A percentile compares a stretch with the other conserved stretches of the same genome.
Conservation (phyloP, 2,113 vertebrate genomes). For the Gymnocephalus cernua region DNA sequence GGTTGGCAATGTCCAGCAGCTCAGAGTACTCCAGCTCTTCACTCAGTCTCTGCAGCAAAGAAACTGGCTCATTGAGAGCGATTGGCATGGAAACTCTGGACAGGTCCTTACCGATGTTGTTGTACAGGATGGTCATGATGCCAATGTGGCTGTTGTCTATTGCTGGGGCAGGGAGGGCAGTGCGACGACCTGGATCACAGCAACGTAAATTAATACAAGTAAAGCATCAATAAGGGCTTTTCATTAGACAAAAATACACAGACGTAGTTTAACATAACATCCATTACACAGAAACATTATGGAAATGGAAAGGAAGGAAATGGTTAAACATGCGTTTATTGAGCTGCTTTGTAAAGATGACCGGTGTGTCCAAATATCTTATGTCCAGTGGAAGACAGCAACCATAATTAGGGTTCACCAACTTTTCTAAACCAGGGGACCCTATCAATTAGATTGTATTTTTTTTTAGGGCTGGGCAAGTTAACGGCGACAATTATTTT, state of each 20-base stretch:
- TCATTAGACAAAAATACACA: background rate
- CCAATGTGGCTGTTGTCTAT: slow-evolving; percentile 89
- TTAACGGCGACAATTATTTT: too few species aligned
- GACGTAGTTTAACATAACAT: background rate
- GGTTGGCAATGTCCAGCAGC: slow-evolving; percentile 90
- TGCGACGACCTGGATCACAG: slow-evolving; percentile 77
- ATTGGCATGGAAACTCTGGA: slow-evolving; percentile 93
- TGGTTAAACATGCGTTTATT: background rate
- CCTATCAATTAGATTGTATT: background rate
- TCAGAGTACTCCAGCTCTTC: slow-evolving; percentile 93
- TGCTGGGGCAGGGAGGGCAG: slow-evolving; percentile 82
- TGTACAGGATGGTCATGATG: slow-evolving; percentile 91
- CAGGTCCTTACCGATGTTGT: slow-evolving; percentile 95
- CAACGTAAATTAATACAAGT: background rate
- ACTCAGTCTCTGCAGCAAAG: slow-evolving; percentile 90
- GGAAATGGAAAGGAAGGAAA: too few species aligned
- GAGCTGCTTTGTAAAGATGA: background rate
- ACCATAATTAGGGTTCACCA: background rate
- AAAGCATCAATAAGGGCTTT: background rate
- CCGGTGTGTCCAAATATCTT: background rate
- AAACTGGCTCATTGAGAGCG: slow-evolving; percentile 91
- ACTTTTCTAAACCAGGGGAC: background rate
- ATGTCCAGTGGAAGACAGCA: background rate
- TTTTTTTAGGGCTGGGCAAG: too few species aligned
- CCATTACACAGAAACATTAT: background rate